Percentiles rank a stretch among this genome's conserved stretches.
Evolutionary conservation across 1,140 invertebrate genomes (phyloP).

Genomic region (Trypoxylus dichotomus): DNA sequence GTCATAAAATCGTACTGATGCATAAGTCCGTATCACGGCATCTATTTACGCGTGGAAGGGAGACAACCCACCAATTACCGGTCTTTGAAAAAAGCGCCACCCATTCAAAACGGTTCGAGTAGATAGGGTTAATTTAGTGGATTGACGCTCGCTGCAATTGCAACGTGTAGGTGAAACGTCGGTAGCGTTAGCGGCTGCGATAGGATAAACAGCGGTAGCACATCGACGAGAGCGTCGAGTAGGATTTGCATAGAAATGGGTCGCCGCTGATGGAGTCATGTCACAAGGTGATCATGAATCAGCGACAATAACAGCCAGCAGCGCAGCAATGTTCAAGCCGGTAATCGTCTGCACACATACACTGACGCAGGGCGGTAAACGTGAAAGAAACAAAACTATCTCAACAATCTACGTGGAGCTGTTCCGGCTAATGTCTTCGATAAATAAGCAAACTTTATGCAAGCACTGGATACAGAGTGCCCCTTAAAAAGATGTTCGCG

Average conservation of each 20-base stretch:
- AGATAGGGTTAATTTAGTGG: constrained; percentile 41
- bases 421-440: constrained; percentile 10
- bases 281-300: constrained; percentile 52
- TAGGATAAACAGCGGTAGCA: constrained; percentile 36
- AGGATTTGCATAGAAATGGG: constrained; percentile 51
- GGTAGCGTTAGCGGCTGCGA: constrained; percentile 31
- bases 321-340: constrained; percentile 1
- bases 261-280: constrained; percentile 48
- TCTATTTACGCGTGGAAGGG: neutral
- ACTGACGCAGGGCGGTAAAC: neutral
- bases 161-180: constrained; percentile 32
- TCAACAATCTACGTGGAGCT: neutral
- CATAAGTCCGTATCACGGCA: neutral
- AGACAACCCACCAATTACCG: constrained; percentile 17
- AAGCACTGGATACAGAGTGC: neutral
- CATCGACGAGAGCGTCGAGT: constrained; percentile 26
- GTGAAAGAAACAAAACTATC: constrained; percentile 18
- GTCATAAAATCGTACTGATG: neutral
- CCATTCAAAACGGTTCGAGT: constrained; percentile 14
- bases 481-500: neutral
- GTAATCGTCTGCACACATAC: neutral
- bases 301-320: constrained; percentile 40
- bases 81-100: constrained; percentile 18
- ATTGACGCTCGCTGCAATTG: constrained; percentile 21
- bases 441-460: constrained; percentile 6